phyloP scores from a whole-genome alignment of 35 echinoderm and acorn worm genomes.

The Heliocidaris erythrogramma region DNA sequence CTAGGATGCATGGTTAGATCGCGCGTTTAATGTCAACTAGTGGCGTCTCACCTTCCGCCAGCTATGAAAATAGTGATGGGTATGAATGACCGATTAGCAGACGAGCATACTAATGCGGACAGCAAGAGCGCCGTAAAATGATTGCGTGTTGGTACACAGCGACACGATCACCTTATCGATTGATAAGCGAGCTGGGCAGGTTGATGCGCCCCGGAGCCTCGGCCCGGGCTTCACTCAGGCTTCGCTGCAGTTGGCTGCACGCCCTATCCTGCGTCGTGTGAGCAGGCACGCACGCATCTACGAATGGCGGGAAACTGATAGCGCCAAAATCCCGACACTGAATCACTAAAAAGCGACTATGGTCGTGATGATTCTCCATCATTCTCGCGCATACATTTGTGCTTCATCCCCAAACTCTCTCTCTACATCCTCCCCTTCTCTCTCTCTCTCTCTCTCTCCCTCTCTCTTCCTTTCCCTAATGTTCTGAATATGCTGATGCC shows the following conservation, averaged over 20 bases:
- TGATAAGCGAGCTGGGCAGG: constrained; percentile 25
- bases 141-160: constrained; percentile 34
- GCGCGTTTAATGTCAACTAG: constrained; percentile 30
- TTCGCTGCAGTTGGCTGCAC: constrained; percentile 45
- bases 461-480: not conserved
- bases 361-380: constrained; percentile 39
- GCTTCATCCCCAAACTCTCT: not conserved
- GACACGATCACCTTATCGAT: constrained; percentile 46
- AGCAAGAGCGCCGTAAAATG: constrained; percentile 24
- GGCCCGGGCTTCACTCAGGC: constrained; percentile 40
- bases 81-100: constrained; percentile 48
- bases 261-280: constrained; percentile 4
- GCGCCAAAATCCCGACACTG: constrained; percentile 37
- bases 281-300: constrained; percentile 42
- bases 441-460: not conserved
- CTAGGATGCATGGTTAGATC: not conserved
- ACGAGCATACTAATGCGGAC: constrained; percentile 47
- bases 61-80: constrained; percentile 48
- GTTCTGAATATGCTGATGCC: constrained; percentile 10
- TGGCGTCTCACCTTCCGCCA: constrained; percentile 41
- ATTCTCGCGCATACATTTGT: constrained; percentile 30
- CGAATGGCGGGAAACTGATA: constrained; percentile 45
- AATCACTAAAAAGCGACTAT: constrained; percentile 41
- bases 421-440: not conserved
- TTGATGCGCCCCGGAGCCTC: constrained; percentile 44